Evolutionary conservation across 2,888 invertebrate genomes (phyloP), one percentile per base, ranked within the genome.

Genomic region (Temnothorax ravouxi): DNA sequence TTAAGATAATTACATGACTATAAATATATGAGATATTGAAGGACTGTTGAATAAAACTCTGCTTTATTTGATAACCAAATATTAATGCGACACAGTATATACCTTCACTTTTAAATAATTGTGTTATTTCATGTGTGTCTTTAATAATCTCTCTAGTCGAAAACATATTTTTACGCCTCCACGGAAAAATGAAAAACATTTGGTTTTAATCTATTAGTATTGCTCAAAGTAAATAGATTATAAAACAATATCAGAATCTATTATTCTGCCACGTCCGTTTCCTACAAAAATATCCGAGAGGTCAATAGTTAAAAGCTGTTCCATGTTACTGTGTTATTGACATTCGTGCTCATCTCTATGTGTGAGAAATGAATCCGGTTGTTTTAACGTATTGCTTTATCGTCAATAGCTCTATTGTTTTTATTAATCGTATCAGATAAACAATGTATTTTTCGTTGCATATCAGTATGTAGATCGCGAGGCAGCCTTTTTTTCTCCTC

Each of bases 261-360:
- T 44, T 18, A 50, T 66, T 21, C 13, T 6, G 29, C 15, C 8
- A 13, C 8, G 13, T 66, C 13, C 47, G 15, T 54, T 77, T 54
- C 13, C 9, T 77, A 13, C 3, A 54, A 69, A 54, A 67, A 54
- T 69, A 69, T 54, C 9, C 13, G 29, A n/a, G 2, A 41, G 69
- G n/a, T 34, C 47, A n/a, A 29, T 41, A 29, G 4, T 29, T 69
- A 69, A 77, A 54, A 52, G 29, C 3, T 29, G n/a, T 67, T 77
- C 18, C 2, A 41, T n/a, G 38, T 76, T 64, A 38, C 18, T 38
- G 13, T 9, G 75, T 15, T 34, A 47, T 52, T 52, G 4, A 38
- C 50, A 66, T 2, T 38, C n/a, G n/a, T 47, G 11, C 8, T 66
- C 8, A 25, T 52, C 5, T 47, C 50, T 64, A 52, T 25, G n/a